Evolutionary conservation across 2,888 invertebrate genomes (phyloP), one percentile per base, ranked within the genome.

Genomic region (Exephanes ischioxanthus): DNA sequence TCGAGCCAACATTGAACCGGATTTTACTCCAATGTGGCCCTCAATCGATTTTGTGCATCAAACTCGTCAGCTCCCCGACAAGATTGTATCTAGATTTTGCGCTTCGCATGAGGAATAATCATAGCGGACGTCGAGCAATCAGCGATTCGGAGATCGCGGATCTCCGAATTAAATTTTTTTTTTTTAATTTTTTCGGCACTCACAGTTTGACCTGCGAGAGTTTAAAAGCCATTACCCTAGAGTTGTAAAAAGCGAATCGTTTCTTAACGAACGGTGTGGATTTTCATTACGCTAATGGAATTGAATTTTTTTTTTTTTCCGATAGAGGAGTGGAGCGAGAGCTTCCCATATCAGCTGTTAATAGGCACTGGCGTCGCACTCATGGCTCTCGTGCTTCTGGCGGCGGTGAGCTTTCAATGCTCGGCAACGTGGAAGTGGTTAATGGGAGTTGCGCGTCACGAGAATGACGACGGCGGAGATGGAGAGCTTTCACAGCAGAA

Each of bases 371-470:
- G 96, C 87, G 94, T 96, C 66, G 95, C 95, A 78, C 95, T 95
- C 30, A 96, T 96, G 96, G 96, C 96, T 55, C 95, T 96, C 37
- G 96, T 96, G 41, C 93, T 97, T 80, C 94, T 97, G 87, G 97
- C 96, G 16, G 96, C 96, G 26, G 96, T 97, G 41, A 96, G 96
- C 88, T 96, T 96, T 94, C 97, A 97, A 89, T 97, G 97, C 90
- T 96, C 96, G 67, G 96, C 96, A 3, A 96, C 96, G 0, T 97
- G 97, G 97, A 95, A 96, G 80, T 97, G 96, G 96, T 94, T 97
- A 41, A 94, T 96, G 93, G 96, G 96, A 90, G 90, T 92, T 22
- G 90, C 93, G 6, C 89, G 93, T 41, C 91, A 91, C 45, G 92
- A 92, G 71, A 91, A 91, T 83, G 90, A 91, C 19, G 91, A 92